Base-by-base conservation (phyloP, 2,113 vertebrate genomes). In the Paradisaea rubra region DNA sequence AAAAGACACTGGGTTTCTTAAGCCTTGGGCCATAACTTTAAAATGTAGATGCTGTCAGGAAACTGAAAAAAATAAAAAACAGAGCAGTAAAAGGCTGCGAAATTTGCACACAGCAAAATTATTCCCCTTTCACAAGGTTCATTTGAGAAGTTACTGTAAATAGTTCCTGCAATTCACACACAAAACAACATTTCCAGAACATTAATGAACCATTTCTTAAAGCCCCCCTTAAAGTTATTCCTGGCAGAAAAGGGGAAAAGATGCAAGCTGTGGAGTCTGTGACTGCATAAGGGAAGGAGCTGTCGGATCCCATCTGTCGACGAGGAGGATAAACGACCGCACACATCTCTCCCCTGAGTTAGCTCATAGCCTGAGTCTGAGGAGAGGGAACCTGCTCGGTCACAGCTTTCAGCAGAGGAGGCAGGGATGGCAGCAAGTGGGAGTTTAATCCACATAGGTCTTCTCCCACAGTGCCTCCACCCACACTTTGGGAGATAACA, bases 231-330 rank as follows among this genome's bases (percentile, higher is more conserved):
- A 7, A 94, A 93, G 91, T 92, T 93, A 93, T 94, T 95, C 80
- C 96, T 95, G 94, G 95, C 94, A 96, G 96, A 90, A 95, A 93
- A 94, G 94, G 86, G 88, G 64, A 56, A 93, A 91, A 96, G 96
- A 93, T 73, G 91, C 92, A 97, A 97, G 93, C 91, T 95, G 94
- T 93, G 93, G 91, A 95, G 82, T 94, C 93, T 95, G 93, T 90
- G 76, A 86, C 93, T 95, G 89, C 95, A 91, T 69, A 94, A 94
- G 94, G 94, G 80, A 94, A 92, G 88, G 60, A 94, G 90, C 94
- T 95, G 95, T 96, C 88, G 86, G 93, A 94, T 94, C 80, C 95
- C 95, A 97, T 95, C 94, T 95, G 94, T 95, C 49, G 72, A 90
- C 11, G 56, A 81, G 85, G 47, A 94, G 85, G 90, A 96, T 93